A percentile compares a stretch with the other conserved stretches of the same genome.
Evolutionary conservation across 2,888 invertebrate species (phyloP).

Genomic region (Hypsopygia costalis): DNA sequence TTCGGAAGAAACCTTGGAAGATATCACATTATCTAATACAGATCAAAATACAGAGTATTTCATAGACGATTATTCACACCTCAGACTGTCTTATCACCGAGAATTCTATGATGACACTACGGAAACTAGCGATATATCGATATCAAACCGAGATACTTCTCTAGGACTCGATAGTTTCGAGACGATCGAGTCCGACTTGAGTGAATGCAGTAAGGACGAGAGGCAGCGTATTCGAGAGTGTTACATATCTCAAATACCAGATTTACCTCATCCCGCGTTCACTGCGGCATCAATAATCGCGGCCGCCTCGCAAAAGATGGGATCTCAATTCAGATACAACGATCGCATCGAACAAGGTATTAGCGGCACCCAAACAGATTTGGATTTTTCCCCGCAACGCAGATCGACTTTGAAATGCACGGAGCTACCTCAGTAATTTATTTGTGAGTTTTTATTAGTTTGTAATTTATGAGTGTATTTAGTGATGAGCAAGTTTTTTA

Average conservation of each 20-base stretch:
- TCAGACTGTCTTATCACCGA: slow-evolving; percentile 51
- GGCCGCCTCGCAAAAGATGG: slow-evolving; percentile 39
- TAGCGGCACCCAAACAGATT: slow-evolving; percentile 15
- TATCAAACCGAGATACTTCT: slow-evolving; percentile 7
- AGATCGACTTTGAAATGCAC: slow-evolving; percentile 43
- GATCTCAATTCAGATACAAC: slow-evolving; percentile 36
- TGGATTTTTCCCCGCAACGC: slow-evolving; percentile 38
- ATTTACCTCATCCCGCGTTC: slow-evolving; percentile 45
- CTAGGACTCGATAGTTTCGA: slow-evolving; percentile 15
- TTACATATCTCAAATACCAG: slow-evolving; percentile 45
- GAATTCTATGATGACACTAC: slow-evolving; percentile 9
- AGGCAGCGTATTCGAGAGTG: slow-evolving; percentile 33
- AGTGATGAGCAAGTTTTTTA: too few relatives aligned
- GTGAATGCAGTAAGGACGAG: slow-evolving; percentile 18
- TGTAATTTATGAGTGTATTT: too few relatives aligned
- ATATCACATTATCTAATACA: neutral
- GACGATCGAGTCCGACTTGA: slow-evolving; percentile 22
- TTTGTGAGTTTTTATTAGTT: too few relatives aligned
- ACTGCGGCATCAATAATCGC: slow-evolving; percentile 46
- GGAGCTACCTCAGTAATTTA: slow-evolving; percentile 17
- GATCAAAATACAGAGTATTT: slow-evolving; percentile 15
- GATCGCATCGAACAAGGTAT: slow-evolving; percentile 37
- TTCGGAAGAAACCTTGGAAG: too few relatives aligned
- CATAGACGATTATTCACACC: slow-evolving; percentile 55
- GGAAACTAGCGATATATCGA: slow-evolving; percentile 7